phyloP scores from a whole-genome alignment of 2,113 vertebrate genomes.

The Pangasianodon hypophthalmus region DNA sequence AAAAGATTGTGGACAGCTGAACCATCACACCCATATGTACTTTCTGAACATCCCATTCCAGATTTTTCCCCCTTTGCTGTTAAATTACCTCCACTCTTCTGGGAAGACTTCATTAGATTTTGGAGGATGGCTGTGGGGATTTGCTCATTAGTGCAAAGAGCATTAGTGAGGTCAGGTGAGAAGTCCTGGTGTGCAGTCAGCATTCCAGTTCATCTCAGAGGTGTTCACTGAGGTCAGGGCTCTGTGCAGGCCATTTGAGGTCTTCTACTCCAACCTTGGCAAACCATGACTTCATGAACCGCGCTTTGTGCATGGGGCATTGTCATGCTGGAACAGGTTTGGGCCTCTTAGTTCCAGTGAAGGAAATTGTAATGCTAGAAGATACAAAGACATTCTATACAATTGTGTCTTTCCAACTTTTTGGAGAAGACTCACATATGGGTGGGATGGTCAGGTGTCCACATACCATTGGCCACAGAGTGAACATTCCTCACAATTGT shows the following conservation, averaged over 20 bases:
- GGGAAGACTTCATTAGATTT: background rate
- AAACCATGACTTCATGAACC: background rate
- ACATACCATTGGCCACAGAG: background rate
- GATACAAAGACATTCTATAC: background rate
- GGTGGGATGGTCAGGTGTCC: background rate
- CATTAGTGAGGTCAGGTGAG: background rate
- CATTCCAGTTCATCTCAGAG: background rate
- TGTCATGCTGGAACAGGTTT: background rate
- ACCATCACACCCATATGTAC: background rate
- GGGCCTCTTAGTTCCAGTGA: background rate
- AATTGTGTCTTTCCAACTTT: background rate
- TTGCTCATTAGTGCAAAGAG: background rate
- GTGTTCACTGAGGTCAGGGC: background rate
- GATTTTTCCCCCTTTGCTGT: background rate
- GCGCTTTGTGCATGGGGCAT: background rate
- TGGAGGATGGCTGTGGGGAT: background rate
- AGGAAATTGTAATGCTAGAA: background rate
- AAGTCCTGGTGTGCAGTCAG: background rate
- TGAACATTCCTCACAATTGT: background rate
- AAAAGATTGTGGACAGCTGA: background rate
- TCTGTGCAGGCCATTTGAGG: background rate
- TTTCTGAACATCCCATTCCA: background rate
- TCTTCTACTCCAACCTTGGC: background rate
- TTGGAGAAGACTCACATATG: background rate
- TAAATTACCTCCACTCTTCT: background rate